A percentile compares a stretch with the other conserved stretches of the same genome.
These are phyloP conservation scores for Fissipunctia ypsillon DNA, from an alignment of 2,888 invertebrate species.

Conservation along the genomic window DNA sequence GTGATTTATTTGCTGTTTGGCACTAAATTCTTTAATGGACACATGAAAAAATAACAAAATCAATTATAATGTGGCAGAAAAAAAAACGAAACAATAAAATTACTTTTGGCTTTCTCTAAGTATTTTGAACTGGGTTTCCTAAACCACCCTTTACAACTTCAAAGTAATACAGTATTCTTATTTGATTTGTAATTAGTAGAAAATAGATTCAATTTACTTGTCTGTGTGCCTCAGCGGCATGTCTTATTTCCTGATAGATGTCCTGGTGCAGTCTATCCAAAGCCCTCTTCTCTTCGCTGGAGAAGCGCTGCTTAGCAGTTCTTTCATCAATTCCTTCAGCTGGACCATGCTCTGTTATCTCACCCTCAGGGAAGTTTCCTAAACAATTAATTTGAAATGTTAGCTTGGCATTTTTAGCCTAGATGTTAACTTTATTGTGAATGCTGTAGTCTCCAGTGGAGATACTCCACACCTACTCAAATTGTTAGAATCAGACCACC, in stretches of 20 bases:
- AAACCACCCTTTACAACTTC: not conserved
- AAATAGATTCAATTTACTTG: slow-evolving; percentile 91
- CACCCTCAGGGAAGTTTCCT: slow-evolving; percentile 95
- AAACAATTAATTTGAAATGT: slow-evolving; percentile 5
- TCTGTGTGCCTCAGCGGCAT: slow-evolving; percentile 99
- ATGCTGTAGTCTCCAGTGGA: not conserved
- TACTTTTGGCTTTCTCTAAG: not conserved
- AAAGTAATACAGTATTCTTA: not conserved
- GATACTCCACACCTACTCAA: too few species aligned
- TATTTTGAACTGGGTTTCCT: not conserved
- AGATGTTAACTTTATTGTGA: not conserved
- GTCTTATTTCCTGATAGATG: slow-evolving; percentile 97
- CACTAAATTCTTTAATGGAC: slow-evolving; percentile 4
- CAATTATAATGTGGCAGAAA: too few species aligned
- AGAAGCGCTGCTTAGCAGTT: slow-evolving; percentile 96
- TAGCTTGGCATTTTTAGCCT: not conserved
- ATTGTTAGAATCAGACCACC: not conserved
- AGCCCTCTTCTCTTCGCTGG: slow-evolving; percentile 96
- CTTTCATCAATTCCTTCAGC: slow-evolving; percentile 94
- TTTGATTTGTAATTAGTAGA: not conserved
- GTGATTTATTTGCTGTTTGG: slow-evolving; percentile 1
- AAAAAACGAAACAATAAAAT: not conserved
- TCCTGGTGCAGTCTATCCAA: slow-evolving; percentile 97
- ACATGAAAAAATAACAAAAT: not conserved
- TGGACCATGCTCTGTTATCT: slow-evolving; percentile 95